Evolutionary conservation across 1,140 invertebrate genomes (phyloP), one percentile per base, ranked within the genome.

Genomic region (Dreissena rostriformis): DNA sequence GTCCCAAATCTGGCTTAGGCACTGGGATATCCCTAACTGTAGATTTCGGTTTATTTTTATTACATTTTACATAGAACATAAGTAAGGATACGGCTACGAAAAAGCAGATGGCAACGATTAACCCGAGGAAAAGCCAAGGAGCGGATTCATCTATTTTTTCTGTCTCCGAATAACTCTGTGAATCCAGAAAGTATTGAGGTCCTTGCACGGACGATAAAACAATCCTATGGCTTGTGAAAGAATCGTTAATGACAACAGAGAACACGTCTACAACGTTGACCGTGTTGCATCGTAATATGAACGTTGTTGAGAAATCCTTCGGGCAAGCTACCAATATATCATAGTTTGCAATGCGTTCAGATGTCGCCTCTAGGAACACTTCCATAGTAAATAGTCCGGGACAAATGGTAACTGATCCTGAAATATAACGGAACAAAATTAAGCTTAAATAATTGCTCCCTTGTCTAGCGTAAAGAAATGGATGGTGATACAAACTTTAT

Each of bases 301-400:
- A 88, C 22, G 68, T 84, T 24, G 90, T 80, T 22, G 77, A 77
- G 52, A 92, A 92, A 10, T 89, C 65, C 14, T 71, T 49, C 14
- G 89, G 90, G 67, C 89, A 90, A 68, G 86, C 88, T 51, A 91
- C 83, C 22, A 91, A 75, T 17, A 90, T 71, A 71, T 92, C 90
- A 72, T 86, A 91, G 19, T 86, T 24, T 14, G 85, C 89, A 2
- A 90, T 73, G 75, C 88, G 86, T 8, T 78, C 29, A 0, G 82
- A 72, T 85, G 89, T 87, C 26, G 89, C 86, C 76, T 91, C 88
- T 72, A 88, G 88, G 78, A 86, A 92, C 14, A 92, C 82, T 78
- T 90, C 88, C 28, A 91, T 63, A 6, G 84, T 90, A 15, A 92
- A 71, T 19, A 90, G 83, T n/a, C 86, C 87, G 2, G 91, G 91